Evolutionary conservation across 2,113 vertebrate genomes (phyloP).

Genomic region (Hypocryptadius cinnamomeus): DNA sequence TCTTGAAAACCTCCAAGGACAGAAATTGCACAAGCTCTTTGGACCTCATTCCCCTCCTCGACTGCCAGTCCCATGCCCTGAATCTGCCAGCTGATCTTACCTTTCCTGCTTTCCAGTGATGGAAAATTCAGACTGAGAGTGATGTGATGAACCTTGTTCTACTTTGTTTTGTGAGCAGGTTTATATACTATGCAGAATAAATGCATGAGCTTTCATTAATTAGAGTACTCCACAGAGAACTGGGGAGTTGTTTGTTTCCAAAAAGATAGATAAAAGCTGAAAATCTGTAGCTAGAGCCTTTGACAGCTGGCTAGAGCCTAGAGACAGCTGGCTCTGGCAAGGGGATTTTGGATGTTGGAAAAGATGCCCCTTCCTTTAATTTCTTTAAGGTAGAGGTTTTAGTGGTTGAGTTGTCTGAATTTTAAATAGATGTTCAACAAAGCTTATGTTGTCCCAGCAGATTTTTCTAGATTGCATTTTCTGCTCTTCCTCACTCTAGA

Average conservation of each 20-base stretch:
- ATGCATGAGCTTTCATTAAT: slow-evolving; percentile 50
- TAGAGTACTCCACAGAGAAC: slow-evolving; percentile 16
- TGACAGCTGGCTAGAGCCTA: slow-evolving; percentile 2
- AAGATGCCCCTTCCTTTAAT: not conserved
- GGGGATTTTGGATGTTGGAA: not conserved
- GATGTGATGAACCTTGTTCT: slow-evolving; percentile 26
- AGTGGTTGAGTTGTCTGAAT: not conserved
- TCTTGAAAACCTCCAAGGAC: not conserved
- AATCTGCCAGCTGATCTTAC: not conserved
- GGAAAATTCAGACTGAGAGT: not conserved
- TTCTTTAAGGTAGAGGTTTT: not conserved
- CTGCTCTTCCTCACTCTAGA: not conserved
- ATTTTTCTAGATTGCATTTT: not conserved
- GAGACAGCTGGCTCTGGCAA: not conserved
- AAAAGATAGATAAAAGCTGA: slow-evolving; percentile 19
- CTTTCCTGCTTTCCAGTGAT: not conserved
- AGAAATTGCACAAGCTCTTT: not conserved
- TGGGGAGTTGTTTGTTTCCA: slow-evolving; percentile 16
- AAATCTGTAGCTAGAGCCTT: not conserved
- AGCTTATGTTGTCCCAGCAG: not conserved
- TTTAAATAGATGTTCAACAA: not conserved
- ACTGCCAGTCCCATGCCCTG: not conserved
- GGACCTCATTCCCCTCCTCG: not conserved
- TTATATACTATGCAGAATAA: slow-evolving; percentile 24
- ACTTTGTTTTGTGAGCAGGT: slow-evolving; percentile 9